Evolutionary conservation across 2,113 vertebrate genomes (phyloP).

Genomic region (Erythrolamprus reginae): DNA sequence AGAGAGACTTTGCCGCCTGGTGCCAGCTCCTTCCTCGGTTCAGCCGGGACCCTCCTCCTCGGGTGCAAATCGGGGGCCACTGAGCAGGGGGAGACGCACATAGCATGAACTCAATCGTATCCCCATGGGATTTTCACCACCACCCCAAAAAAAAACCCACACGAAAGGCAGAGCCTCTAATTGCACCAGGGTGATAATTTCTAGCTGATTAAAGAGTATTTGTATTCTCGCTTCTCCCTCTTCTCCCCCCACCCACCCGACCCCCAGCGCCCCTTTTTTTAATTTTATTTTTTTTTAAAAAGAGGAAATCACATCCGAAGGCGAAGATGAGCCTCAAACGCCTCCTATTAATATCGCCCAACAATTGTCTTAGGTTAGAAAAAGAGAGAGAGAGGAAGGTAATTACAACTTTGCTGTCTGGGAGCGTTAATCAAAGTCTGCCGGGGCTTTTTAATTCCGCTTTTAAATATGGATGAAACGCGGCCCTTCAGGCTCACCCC

Average conservation of each 20-base stretch:
- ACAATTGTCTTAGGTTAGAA: constrained; percentile 72
- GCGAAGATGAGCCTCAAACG: constrained; percentile 82
- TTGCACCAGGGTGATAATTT: constrained; percentile 75
- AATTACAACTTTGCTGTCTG: constrained; percentile 82
- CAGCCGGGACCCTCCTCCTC: constrained; percentile 14
- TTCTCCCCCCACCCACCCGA: background rate
- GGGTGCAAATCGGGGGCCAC: constrained; percentile 5
- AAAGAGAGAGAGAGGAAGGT: constrained; percentile 54
- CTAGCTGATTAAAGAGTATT: constrained; percentile 78
- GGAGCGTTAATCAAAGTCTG: constrained; percentile 77
- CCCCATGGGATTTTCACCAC: constrained; percentile 39
- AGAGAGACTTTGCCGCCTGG: background rate
- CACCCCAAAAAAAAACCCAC: too few species aligned
- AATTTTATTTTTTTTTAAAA: too few species aligned
- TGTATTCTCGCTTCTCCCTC: background rate
- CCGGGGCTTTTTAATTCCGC: constrained; percentile 81
- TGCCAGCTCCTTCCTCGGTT: background rate
- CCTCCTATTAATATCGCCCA: constrained; percentile 84
- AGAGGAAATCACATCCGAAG: constrained; percentile 80
- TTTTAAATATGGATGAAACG: constrained; percentile 88
- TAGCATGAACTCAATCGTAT: constrained; percentile 60
- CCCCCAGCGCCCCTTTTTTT: constrained; percentile 23
- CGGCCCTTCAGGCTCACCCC: constrained; percentile 74
- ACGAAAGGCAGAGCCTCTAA: constrained; percentile 37
- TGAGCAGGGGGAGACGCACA: background rate